Conservation (phyloP, 2,113 vertebrate genomes). For the Nerophis lumbriciformis region DNA sequence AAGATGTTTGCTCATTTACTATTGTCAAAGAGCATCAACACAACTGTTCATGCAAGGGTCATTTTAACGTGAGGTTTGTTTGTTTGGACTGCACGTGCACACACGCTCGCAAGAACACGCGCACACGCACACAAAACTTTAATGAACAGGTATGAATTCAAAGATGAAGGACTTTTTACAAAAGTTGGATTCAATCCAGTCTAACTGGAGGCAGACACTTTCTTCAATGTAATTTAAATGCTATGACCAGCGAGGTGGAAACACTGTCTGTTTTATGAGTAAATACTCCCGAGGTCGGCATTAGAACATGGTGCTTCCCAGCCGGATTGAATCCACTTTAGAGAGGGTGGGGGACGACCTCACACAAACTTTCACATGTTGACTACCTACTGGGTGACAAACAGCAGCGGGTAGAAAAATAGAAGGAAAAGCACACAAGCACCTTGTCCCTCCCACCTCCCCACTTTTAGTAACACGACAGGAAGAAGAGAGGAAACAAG, state of each 20-base stretch:
- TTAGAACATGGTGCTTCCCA: slow-evolving; percentile 21
- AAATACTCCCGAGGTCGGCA: slow-evolving; percentile 18
- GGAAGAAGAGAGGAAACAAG: slow-evolving; percentile 13
- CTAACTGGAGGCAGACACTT: background rate
- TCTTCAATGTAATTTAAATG: background rate
- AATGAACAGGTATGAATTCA: too few relatives aligned
- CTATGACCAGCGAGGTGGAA: background rate
- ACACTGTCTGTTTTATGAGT: slow-evolving; percentile 14
- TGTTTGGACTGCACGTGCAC: too few relatives aligned
- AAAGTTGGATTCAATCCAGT: slow-evolving; percentile 36
- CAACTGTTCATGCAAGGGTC: too few relatives aligned
- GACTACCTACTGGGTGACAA: background rate
- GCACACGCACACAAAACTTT: too few relatives aligned
- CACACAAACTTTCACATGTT: slow-evolving; percentile 10
- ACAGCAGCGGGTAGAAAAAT: slow-evolving; percentile 22
- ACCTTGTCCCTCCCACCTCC: slow-evolving; percentile 3
- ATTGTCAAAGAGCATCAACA: too few relatives aligned
- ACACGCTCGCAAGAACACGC: too few relatives aligned
- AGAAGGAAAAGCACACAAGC: slow-evolving; percentile 18
- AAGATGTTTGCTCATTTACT: too few relatives aligned
- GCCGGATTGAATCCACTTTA: slow-evolving; percentile 42
- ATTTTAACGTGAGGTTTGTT: too few relatives aligned
- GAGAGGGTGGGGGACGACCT: background rate
- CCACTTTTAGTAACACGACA: slow-evolving; percentile 12
- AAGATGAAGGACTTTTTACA: too few relatives aligned